Percentiles rank a stretch among this genome's conserved stretches.
Conservation (phyloP, 2,797 vertebrate species). For the Epinephelus coioides region DNA sequence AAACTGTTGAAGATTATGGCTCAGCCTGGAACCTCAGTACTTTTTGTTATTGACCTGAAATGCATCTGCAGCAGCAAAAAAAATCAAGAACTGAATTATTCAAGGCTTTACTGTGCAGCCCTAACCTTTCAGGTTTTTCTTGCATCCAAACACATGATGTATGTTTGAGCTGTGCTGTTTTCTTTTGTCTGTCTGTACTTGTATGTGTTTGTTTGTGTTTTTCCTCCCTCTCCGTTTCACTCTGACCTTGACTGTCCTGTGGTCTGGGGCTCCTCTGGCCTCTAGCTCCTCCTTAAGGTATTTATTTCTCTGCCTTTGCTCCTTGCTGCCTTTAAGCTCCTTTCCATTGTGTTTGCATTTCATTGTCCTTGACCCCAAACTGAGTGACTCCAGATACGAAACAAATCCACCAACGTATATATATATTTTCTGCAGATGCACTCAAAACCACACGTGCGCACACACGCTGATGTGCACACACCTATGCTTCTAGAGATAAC, state of each 20-base stretch:
- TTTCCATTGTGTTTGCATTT: conserved; percentile 31
- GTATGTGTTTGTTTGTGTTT: conserved; percentile 39
- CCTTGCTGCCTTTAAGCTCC: conserved; percentile 8
- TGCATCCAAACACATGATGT: conserved; percentile 14
- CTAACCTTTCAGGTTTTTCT: conserved; percentile 14
- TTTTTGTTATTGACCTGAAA: background rate
- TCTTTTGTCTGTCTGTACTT: conserved; percentile 54
- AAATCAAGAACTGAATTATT: background rate
- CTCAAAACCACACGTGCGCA: conserved; percentile 6
- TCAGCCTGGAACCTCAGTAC: background rate
- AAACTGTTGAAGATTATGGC: background rate
- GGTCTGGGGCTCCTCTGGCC: conserved; percentile 71
- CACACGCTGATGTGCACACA: background rate
- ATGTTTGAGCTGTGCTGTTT: conserved; percentile 41
- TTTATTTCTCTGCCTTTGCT: conserved; percentile 62
- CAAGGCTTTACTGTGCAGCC: conserved; percentile 37
- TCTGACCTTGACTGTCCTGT: conserved; percentile 72
- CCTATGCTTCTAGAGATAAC: conserved; percentile 68
- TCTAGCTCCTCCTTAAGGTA: conserved; percentile 89
- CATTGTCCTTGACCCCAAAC: conserved; percentile 39
- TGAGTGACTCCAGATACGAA: background rate
- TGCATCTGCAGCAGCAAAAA: background rate
- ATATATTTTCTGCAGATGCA: background rate
- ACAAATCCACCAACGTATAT: background rate
- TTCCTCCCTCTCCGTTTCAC: conserved; percentile 51